Conservation (phyloP, 1,140 invertebrate species). For the Scaptomyza pallida region DNA sequence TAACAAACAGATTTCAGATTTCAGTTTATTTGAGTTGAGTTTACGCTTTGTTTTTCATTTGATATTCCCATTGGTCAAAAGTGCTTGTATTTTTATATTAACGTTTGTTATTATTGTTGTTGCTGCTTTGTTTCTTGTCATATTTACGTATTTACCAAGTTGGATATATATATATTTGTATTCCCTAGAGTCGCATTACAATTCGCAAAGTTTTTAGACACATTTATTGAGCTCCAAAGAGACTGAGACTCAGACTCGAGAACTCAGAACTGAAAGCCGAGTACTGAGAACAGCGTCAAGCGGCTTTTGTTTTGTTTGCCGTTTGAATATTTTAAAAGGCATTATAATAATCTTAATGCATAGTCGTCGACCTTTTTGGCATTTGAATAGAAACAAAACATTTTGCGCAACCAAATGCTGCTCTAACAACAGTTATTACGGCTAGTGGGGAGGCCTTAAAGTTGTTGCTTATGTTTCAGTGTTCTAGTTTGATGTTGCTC, state of each 20-base stretch:
- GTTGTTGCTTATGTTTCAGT: background rate
- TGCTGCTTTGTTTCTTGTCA: slow-evolving; percentile 30
- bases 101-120: slow-evolving; percentile 22
- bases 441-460: background rate
- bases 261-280: slow-evolving; percentile 6
- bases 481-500: background rate
- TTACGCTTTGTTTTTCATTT: slow-evolving; percentile 62
- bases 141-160: slow-evolving; percentile 51
- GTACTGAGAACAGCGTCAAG: slow-evolving; percentile 8
- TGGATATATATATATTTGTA: slow-evolving; percentile 47
- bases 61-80: slow-evolving; percentile 72
- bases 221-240: slow-evolving; percentile 47
- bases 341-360: slow-evolving; percentile 64
- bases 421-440: background rate
- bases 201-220: slow-evolving; percentile 59
- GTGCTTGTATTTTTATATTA: background rate
- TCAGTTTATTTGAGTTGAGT: slow-evolving; percentile 46
- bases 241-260: slow-evolving; percentile 8
- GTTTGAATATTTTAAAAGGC: slow-evolving; percentile 66
- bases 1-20: slow-evolving; percentile 49
- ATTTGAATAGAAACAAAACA: slow-evolving; percentile 33
- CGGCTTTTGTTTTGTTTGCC: slow-evolving; percentile 46
- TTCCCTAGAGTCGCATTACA: slow-evolving; percentile 69
- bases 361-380: slow-evolving; percentile 43
- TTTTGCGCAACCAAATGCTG: background rate